Percentiles rank a stretch among this genome's conserved stretches.
Evolutionary conservation across 1,140 invertebrate genomes (phyloP).

Genomic region (Ridgeia piscesae): DNA sequence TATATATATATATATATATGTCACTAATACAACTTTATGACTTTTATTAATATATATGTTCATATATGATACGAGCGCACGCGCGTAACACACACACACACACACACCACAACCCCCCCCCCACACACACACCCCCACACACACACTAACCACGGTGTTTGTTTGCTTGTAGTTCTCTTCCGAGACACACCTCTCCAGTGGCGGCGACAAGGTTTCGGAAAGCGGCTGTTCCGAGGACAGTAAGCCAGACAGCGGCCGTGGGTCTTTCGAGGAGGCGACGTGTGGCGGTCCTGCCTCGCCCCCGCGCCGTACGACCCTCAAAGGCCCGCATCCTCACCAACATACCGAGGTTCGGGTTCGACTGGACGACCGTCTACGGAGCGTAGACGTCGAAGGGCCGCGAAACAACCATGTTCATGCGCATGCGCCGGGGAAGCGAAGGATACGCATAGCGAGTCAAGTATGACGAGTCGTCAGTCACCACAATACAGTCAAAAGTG

Average conservation of each 20-base stretch:
- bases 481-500: neutral
- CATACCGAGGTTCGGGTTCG: neutral
- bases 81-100: no score
- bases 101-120: no score
- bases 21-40: no score
- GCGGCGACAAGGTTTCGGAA: neutral
- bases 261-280: neutral
- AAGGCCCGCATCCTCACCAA: neutral
- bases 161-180: neutral
- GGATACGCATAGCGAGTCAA: neutral
- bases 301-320: neutral
- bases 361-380: neutral
- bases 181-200: neutral
- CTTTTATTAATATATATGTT: no score
- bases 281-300: neutral
- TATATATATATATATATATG: no score
- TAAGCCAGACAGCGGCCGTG: neutral
- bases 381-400: neutral
- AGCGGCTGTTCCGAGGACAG: neutral
- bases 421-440: neutral
- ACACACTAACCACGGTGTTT: neutral
- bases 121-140: no score
- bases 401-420: neutral
- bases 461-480: neutral
- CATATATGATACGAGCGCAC: no score